These are phyloP conservation scores for Drosophila lacteicornis DNA, from an alignment of 1,140 invertebrate species.

Conservation along the genomic window DNA sequence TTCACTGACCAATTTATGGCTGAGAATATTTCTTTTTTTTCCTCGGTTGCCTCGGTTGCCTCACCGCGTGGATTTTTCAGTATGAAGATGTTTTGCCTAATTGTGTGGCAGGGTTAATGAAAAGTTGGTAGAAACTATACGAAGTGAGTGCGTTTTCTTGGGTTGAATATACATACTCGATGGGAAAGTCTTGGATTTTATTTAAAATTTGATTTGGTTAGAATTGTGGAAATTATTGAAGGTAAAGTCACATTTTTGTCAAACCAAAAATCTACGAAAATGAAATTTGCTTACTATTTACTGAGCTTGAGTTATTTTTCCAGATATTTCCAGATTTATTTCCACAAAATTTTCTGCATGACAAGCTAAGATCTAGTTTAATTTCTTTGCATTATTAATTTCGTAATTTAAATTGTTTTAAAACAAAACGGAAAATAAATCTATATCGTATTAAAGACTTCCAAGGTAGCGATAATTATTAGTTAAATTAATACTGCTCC, in stretches of 20 bases:
- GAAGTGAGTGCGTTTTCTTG: not conserved
- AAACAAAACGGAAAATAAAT: not conserved
- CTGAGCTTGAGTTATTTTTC: not conserved
- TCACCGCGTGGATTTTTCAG: conserved; percentile 53
- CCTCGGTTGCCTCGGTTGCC: conserved; percentile 35
- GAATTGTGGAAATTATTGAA: not conserved
- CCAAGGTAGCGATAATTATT: too few species aligned
- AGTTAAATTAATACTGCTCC: too few species aligned
- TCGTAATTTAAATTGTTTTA: too few species aligned
- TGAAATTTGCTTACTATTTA: too few species aligned
- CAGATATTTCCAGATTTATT: not conserved
- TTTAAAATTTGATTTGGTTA: too few species aligned
- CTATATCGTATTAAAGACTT: too few species aligned
- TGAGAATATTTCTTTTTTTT: conserved; percentile 52
- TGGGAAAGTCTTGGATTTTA: not conserved
- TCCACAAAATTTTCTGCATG: too few species aligned
- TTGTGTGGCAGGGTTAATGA: conserved; percentile 14
- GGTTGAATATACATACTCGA: fast-evolving
- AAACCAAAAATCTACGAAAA: too few species aligned
- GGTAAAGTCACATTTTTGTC: not conserved
- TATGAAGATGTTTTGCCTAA: conserved; percentile 48
- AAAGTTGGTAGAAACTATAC: conserved; percentile 5
- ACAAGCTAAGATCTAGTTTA: too few species aligned
- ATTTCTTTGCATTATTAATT: too few species aligned
- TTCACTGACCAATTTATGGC: conserved; percentile 73